Conservation (phyloP, 2,888 invertebrate genomes). For the Camptogramma bilineatum region DNA sequence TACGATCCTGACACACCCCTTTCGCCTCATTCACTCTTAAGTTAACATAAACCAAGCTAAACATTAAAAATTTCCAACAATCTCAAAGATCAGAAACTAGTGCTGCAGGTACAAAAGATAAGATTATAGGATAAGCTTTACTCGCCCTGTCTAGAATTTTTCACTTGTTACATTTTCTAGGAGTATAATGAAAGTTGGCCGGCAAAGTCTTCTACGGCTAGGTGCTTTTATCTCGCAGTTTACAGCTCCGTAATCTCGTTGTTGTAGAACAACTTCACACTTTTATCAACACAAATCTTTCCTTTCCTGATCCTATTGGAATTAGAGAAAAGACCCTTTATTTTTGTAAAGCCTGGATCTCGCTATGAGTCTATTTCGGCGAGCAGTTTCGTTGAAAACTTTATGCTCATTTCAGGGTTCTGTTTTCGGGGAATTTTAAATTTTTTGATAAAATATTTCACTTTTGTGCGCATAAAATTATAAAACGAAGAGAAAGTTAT, state of each 20-base stretch:
- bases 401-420: not conserved
- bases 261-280: conserved; percentile 35
- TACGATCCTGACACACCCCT: no score
- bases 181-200: conserved; percentile 34
- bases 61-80: no score
- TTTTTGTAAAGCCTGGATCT: conserved; percentile 9
- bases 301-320: conserved; percentile 25
- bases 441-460: no score
- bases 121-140: not conserved
- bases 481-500: not conserved
- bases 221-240: conserved; percentile 36
- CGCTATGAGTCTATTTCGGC: not conserved
- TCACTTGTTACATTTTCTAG: conserved; percentile 30
- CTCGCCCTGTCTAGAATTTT: conserved; percentile 4
- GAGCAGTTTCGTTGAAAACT: conserved; percentile 3
- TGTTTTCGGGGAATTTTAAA: not conserved
- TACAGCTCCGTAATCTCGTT: conserved; percentile 36
- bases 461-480: not conserved
- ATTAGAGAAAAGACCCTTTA: conserved; percentile 19
- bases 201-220: conserved; percentile 32
- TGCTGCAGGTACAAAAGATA: not conserved
- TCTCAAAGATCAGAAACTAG: not conserved
- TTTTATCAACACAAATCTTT: conserved; percentile 29
- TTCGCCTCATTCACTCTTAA: no score
- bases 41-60: no score